Evolutionary conservation across 2,888 invertebrate genomes (phyloP), one percentile per base, ranked within the genome.

Genomic region (Opisthograptis luteolata): DNA sequence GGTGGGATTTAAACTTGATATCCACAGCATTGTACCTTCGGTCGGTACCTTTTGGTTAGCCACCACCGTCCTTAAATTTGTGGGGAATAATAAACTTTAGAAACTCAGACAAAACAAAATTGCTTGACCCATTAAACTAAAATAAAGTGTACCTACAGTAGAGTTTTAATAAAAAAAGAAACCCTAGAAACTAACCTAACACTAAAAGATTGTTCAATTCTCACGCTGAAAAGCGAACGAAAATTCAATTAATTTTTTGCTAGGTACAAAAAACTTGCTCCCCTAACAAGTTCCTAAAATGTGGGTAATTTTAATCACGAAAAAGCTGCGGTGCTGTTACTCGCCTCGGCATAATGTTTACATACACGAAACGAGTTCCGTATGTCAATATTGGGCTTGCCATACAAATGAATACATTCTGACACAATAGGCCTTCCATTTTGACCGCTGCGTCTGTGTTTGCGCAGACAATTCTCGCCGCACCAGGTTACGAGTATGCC

Each of bases 331-430:
- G 58, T 51, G 61, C 62, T 58, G 62, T 67, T 70, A 70, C 65
- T 64, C 66, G 64, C 48, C 58, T 56, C 61, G 58, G 56, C 62
- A 65, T 75, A 75, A 73, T 86, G 77, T 87, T 85, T 83, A 84
- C 84, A 67, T 70, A 65, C 68, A 76, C 71, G 76, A 70, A 87
- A 88, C 89, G 79, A 85, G 88, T 88, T 88, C 72, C 71, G 60
- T 78, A 73, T 60, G 87, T 88, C 84, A 89, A 89, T 87, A 89
- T 90, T 88, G 72, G 73, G 73, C 76, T 81, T 81, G 72, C 86
- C 81, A 84, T 86, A 89, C 88, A 88, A 89, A 89, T 88, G 87
- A 87, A 88, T 89, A 89, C 87, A 86, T 87, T 85, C 80, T 85
- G 82, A 80, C 80, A 88, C 86, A 88, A 88, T 83, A 70, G 76